These are phyloP conservation scores for Sinotaia quadrata DNA, from an alignment of 2,888 invertebrate genomes.

Conservation along the genomic window DNA sequence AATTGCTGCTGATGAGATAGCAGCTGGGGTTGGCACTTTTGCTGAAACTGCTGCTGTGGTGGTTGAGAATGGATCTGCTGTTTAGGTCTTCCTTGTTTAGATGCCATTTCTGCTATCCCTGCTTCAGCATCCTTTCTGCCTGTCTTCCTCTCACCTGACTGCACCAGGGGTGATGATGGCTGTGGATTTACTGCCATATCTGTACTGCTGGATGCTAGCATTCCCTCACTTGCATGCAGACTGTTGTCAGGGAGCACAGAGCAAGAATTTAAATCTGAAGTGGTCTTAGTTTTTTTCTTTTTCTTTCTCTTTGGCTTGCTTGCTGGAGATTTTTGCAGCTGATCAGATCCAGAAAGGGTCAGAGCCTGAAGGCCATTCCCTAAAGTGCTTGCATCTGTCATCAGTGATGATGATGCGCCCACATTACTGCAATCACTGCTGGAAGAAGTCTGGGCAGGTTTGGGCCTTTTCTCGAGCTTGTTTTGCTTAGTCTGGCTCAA, in stretches of 20 bases:
- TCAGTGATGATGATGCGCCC: neutral
- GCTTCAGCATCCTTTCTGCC: neutral
- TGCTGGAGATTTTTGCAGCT: neutral
- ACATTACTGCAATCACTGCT: neutral
- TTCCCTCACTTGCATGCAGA: neutral
- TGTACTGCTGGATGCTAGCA: no score
- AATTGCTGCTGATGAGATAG: neutral
- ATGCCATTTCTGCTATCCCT: neutral
- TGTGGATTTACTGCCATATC: neutral
- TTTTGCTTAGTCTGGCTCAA: no score
- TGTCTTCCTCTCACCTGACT: neutral
- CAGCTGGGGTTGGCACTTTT: no score
- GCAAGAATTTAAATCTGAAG: neutral
- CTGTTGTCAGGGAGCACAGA: neutral
- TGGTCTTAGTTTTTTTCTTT: conserved; percentile 10
- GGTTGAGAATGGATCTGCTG: neutral
- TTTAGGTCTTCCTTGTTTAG: neutral
- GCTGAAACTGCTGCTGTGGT: no score
- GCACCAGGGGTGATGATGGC: neutral
- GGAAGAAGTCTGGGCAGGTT: conserved; percentile 10
- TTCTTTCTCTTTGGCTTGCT: conserved; percentile 18
- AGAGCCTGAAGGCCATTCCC: neutral
- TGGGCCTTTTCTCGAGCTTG: conserved; percentile 9
- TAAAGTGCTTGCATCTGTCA: neutral
- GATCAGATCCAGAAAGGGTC: neutral